Conservation (phyloP, 1,140 invertebrate genomes). For the Heterodera schachtii region DNA sequence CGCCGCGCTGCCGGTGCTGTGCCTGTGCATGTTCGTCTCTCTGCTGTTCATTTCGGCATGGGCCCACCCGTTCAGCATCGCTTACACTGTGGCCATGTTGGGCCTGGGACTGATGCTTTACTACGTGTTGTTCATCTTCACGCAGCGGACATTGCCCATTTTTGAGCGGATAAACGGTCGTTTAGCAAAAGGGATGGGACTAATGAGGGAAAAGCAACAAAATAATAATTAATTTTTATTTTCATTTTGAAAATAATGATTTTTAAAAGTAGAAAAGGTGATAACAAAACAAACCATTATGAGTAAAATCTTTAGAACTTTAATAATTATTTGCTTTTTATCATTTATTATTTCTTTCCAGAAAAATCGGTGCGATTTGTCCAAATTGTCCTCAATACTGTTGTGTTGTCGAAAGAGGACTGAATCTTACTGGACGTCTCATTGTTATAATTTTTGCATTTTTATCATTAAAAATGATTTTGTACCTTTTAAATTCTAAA, state of each 20-base stretch:
- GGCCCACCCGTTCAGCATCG: slow-evolving; percentile 25
- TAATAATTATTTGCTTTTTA: not conserved
- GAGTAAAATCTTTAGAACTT: too few species aligned
- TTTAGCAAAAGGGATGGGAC: too few species aligned
- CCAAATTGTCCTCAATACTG: slow-evolving; percentile 27
- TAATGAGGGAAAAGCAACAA: too few species aligned
- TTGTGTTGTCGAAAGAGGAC: slow-evolving; percentile 13
- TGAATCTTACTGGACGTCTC: not conserved
- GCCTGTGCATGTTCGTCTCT: slow-evolving; percentile 35
- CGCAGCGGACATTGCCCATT: slow-evolving; percentile 2
- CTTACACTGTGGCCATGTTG: slow-evolving; percentile 21
- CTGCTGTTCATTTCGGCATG: slow-evolving; percentile 35
- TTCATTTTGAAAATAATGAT: too few species aligned
- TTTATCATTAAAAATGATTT: too few species aligned
- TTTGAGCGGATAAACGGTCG: slow-evolving; percentile 31
- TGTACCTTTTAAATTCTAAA: too few species aligned
- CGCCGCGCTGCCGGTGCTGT: slow-evolving; percentile 43
- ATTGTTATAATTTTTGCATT: too few species aligned
- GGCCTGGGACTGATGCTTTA: slow-evolving; percentile 21
- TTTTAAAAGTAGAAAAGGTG: too few species aligned
- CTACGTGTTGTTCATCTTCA: slow-evolving; percentile 29
- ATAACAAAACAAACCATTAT: too few species aligned
- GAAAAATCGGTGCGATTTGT: slow-evolving; percentile 20
- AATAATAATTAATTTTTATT: too few species aligned
- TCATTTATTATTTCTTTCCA: slow-evolving; percentile 17